Evolutionary conservation across 2,113 vertebrate genomes (phyloP), one percentile per base, ranked within the genome.

Genomic region (Rhagologus leucostigma): DNA sequence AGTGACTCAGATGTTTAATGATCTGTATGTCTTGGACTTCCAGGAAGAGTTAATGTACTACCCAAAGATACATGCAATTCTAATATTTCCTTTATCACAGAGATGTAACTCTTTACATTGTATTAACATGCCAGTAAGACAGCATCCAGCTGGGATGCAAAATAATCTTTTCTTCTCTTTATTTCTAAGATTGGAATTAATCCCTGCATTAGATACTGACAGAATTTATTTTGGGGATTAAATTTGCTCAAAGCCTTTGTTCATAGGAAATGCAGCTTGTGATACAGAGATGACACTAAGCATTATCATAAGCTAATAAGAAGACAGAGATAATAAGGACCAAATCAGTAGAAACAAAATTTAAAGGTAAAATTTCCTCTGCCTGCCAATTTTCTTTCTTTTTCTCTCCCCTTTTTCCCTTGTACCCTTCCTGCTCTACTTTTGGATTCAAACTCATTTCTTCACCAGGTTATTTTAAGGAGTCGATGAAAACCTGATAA

Each of bases 401-500:
- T 64, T 76, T 55, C 64, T 64, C 47, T 74, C n/a, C 11, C 8
- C 49, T 60, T 76, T 76, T 81, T 55, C 64, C 65, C 57, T 90
- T 42, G 20, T 64, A 76, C 68, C 23, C 46, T 82, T 93, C 81
- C 27, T 65, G 39, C 49, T 95, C 92, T 83, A 27, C 57, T 90
- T 96, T 71, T 59, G 62, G 56, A 76, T 85, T 63, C 70, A 96
- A 97, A 97, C 80, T 96, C 69, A 84, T 97, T 93, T 97, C 74
- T 97, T 97, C 90, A 87, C 93, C 87, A 60, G 26, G 82, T 96
- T 96, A 95, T 94, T 94, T 96, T 96, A 97, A 96, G 86, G 93
- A 96, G 93, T 90, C 29, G 79, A 98, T 97, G 95, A 95, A 95
- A 97, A 98, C 97, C 93, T 91, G 92, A 97, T 97, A 96, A 92